phyloP scores from a whole-genome alignment of 2,888 invertebrate species.

The Perdita meconis region DNA sequence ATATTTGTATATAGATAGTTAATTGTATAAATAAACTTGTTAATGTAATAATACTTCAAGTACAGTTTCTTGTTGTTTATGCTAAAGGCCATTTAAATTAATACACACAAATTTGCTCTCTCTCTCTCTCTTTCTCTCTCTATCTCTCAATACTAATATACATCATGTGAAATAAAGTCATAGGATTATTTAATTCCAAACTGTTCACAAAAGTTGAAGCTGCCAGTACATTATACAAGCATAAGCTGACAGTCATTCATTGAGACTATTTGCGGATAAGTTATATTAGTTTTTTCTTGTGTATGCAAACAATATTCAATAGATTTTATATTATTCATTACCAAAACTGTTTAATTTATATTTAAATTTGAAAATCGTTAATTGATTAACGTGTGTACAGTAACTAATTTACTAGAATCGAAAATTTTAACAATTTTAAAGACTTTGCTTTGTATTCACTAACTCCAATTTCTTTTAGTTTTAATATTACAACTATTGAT shows the following conservation, averaged over 20 bases:
- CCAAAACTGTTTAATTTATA: neutral
- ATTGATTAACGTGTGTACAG: neutral
- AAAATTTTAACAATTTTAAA: slow-evolving; percentile 5
- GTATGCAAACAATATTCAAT: slow-evolving; percentile 1
- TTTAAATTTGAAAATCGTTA: slow-evolving; percentile 15
- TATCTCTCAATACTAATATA: slow-evolving; percentile 29
- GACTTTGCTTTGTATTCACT: slow-evolving; percentile 2
- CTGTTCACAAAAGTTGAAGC: slow-evolving; percentile 37
- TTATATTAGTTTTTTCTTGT: slow-evolving; percentile 17
- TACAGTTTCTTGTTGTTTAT: slow-evolving; percentile 59
- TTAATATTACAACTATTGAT: neutral
- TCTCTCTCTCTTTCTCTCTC: no score
- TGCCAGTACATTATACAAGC: slow-evolving; percentile 42
- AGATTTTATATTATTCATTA: neutral
- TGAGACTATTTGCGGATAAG: slow-evolving; percentile 7
- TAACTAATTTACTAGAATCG: neutral
- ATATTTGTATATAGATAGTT: slow-evolving; percentile 73
- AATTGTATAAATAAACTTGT: slow-evolving; percentile 73
- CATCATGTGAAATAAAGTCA: slow-evolving; percentile 27
- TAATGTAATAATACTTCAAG: slow-evolving; percentile 65
- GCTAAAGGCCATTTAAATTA: slow-evolving; percentile 46
- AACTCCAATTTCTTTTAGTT: neutral
- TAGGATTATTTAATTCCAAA: slow-evolving; percentile 25
- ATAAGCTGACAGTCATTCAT: slow-evolving; percentile 33
- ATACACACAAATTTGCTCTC: slow-evolving; percentile 46